These are phyloP conservation scores for Suricata suricatta DNA, from an alignment of 2,113 vertebrate species.

Conservation along the genomic window DNA sequence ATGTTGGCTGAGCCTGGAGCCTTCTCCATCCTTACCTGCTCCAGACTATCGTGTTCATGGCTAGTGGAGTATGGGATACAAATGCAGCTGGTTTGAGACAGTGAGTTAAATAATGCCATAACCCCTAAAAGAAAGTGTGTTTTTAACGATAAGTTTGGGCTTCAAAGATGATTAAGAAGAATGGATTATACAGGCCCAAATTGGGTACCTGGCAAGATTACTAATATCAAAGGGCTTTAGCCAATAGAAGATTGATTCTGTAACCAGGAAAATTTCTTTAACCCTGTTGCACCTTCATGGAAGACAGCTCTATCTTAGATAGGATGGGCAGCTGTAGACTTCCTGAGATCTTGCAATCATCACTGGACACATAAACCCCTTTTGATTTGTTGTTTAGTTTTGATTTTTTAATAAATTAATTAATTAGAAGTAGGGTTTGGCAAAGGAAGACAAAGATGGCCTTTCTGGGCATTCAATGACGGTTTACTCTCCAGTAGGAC, in stretches of 20 bases:
- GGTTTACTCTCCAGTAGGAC: not conserved
- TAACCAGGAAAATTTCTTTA: not conserved
- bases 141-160: not conserved
- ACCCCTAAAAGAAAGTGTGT: not conserved
- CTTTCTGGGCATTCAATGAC: not conserved
- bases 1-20: not conserved
- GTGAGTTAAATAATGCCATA: not conserved
- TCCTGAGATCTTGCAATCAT: not conserved
- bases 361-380: not conserved
- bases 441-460: constrained; percentile 19
- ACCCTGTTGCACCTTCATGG: not conserved
- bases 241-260: not conserved
- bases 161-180: not conserved
- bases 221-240: not conserved
- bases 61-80: not conserved
- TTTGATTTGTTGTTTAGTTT: not conserved
- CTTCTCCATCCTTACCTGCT: not conserved
- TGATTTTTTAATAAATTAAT: not conserved
- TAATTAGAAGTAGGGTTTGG: not conserved
- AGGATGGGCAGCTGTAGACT: not conserved
- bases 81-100: not conserved
- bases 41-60: not conserved
- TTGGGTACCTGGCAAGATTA: not conserved
- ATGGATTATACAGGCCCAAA: not conserved
- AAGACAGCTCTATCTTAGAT: not conserved